Evolutionary conservation across 2,113 vertebrate genomes (phyloP), one percentile per base, ranked within the genome.

Genomic region (Datnioides undecimradiatus): DNA sequence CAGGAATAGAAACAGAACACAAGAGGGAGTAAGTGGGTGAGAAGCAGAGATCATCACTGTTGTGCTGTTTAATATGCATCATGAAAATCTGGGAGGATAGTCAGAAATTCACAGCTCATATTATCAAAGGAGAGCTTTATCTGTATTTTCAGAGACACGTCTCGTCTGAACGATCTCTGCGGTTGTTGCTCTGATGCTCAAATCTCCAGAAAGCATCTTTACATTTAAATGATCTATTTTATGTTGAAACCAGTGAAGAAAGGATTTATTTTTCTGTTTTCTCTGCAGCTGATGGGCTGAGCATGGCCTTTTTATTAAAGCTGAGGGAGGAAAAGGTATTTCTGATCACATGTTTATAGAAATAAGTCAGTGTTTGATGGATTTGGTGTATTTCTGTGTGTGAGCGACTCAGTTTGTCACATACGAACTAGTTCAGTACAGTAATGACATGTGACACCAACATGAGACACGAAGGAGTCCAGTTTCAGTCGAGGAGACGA

Each of bases 1-100:
- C 90, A 85, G 84, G 82, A 91, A 90, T 91, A 92, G 90, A 36
- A 89, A 21, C 86, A 87, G 79, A 87, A 89, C 85, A 90, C 85
- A 85, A 89, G 90, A 87, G 88, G 89, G 83, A 90, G 90, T 88
- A 86, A 90, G 92, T 89, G 92, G 90, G 87, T 87, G 89, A 90
- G 87, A 73, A 80, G 86, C 88, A 80, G 70, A 87, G 81, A 87
- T 89, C 86, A 85, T 72, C 84, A 71, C 76, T 72, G 87, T 25
- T 40, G 58, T 62, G 48, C 83, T 90, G 85, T 38, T 91, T 88
- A 87, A 83, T 91, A 90, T 91, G 76, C 90, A 90, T 78, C 70
- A 87, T 70, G 80, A 86, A 86, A 86, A 90, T 75, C 82, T 84
- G 76, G 34, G 73, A 83, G 76, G 57, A 84, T 33, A 43, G 78